Conservation (phyloP, 2,113 vertebrate genomes). For the Probosciger aterrimus region DNA sequence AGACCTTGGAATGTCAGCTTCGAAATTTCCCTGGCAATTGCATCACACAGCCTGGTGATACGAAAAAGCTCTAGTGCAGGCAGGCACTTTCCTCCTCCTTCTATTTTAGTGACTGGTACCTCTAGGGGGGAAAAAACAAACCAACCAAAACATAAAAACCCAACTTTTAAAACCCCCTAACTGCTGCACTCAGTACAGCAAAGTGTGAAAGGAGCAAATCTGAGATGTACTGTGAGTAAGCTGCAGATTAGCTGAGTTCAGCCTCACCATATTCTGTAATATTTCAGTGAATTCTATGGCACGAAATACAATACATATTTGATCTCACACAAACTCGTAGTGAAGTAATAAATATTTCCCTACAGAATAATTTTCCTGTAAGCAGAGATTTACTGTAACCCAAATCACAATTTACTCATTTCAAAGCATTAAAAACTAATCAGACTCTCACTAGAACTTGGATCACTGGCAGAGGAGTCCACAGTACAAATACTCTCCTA, state of each 20-base stretch:
- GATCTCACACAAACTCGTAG: neutral
- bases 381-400: slow-evolving; percentile 28
- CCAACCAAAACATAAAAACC: rapidly evolving
- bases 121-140: neutral
- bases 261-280: neutral
- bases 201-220: neutral
- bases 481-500: neutral
- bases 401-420: slow-evolving; percentile 14
- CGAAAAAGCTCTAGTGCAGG: neutral
- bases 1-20: slow-evolving; percentile 30
- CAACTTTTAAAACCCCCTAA: neutral
- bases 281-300: neutral
- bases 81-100: neutral
- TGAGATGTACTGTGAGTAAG: neutral
- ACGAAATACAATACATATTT: neutral
- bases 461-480: neutral
- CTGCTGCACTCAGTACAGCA: neutral
- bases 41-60: neutral
- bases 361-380: neutral
- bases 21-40: neutral
- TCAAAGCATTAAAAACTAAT: neutral
- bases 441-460: neutral
- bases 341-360: slow-evolving; percentile 32
- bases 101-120: neutral
- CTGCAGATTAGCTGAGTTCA: neutral